Evolutionary conservation across 1,140 invertebrate genomes (phyloP).

Genomic region (Achroia grisella): DNA sequence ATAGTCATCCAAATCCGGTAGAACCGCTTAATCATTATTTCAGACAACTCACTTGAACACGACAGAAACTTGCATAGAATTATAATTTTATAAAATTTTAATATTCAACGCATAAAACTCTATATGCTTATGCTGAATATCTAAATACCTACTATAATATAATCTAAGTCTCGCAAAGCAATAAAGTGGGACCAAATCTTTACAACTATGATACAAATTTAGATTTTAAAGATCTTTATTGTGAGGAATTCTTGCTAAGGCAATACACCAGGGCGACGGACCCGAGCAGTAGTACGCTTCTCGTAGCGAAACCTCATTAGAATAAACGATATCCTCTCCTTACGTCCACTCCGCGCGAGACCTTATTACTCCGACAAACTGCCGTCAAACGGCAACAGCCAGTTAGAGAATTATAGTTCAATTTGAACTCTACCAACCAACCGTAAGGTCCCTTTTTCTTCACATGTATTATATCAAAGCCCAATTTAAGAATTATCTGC

Average conservation of each 20-base stretch:
- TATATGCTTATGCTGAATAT: too few species aligned
- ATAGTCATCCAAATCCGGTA: too few species aligned
- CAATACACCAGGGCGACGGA: constrained; percentile 28
- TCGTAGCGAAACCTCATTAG: constrained; percentile 64
- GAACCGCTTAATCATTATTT: too few species aligned
- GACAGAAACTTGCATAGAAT: too few species aligned
- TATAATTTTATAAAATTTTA: too few species aligned
- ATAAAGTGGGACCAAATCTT: too few species aligned
- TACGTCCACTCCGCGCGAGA: constrained; percentile 66
- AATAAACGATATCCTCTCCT: constrained; percentile 73
- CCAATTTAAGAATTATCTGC: constrained; percentile 28
- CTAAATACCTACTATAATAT: too few species aligned
- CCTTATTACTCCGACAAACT: constrained; percentile 71
- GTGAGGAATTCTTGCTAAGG: constrained; percentile 18
- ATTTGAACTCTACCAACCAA: constrained; percentile 20
- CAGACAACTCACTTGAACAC: too few species aligned
- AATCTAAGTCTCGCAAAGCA: too few species aligned
- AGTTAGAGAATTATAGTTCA: constrained; percentile 8
- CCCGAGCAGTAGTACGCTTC: constrained; percentile 34
- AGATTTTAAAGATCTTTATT: constrained; percentile 9
- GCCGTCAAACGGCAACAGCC: constrained; percentile 55
- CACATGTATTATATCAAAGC: not conserved
- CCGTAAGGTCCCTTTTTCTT: constrained; percentile 27
- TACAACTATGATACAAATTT: too few species aligned
- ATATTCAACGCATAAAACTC: too few species aligned